These are phyloP conservation scores for Hyperoplus immaculatus DNA, from an alignment of 2,797 vertebrate genomes.

Conservation along the genomic window DNA sequence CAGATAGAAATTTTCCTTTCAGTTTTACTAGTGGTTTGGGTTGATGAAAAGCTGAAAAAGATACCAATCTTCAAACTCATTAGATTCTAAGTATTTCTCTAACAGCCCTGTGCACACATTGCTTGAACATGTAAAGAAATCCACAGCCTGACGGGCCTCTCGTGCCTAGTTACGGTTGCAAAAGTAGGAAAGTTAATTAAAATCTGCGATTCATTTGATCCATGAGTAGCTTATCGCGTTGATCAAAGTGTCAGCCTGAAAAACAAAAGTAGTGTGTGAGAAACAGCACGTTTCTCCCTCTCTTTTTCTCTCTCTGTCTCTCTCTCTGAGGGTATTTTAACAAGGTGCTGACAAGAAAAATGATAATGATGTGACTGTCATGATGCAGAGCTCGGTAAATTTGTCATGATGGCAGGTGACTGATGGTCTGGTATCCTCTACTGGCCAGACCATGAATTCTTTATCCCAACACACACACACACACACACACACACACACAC, in stretches of 20 bases:
- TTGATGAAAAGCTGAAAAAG: neutral
- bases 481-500: conserved; percentile 7
- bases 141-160: neutral
- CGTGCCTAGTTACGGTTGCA: neutral
- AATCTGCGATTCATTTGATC: conserved; percentile 20
- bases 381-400: conserved; percentile 73
- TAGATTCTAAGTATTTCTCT: neutral
- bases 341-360: conserved; percentile 84
- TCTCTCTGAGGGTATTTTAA: conserved; percentile 76
- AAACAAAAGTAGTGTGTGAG: conserved; percentile 46
- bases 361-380: conserved; percentile 84
- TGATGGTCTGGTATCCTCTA: conserved; percentile 75
- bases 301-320: conserved; percentile 15
- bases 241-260: conserved; percentile 32
- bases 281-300: conserved; percentile 29
- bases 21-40: neutral
- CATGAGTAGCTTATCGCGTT: neutral
- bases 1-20: neutral
- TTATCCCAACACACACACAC: conserved; percentile 54
- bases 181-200: conserved; percentile 12
- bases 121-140: neutral
- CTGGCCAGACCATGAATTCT: conserved; percentile 69
- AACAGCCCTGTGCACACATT: neutral
- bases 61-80: neutral
- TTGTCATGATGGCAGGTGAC: conserved; percentile 81